Evolutionary conservation across 2,888 invertebrate species (phyloP).

Genomic region (Aethes cnicana): DNA sequence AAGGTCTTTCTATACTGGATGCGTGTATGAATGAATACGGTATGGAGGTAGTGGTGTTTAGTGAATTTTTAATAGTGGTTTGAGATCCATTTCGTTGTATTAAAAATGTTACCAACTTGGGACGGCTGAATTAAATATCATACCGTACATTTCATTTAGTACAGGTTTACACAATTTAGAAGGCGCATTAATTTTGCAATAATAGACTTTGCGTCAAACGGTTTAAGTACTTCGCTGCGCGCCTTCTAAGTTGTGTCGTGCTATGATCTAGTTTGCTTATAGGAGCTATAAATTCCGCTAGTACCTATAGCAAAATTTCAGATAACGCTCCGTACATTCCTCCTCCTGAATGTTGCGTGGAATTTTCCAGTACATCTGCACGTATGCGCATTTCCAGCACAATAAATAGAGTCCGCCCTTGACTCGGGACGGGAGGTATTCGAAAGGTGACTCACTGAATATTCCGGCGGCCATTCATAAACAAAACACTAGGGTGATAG

Average conservation of each 20-base stretch:
- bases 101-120: conserved; percentile 18
- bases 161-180: not conserved
- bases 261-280: no score
- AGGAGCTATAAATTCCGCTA: no score
- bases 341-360: no score
- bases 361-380: conserved; percentile 9
- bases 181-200: no score
- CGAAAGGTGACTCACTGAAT: conserved; percentile 20
- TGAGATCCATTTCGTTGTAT: conserved; percentile 21
- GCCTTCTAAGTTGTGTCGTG: no score
- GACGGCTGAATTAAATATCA: conserved; percentile 1
- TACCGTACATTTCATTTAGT: not conserved
- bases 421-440: conserved; percentile 20
- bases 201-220: no score
- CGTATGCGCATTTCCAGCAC: conserved; percentile 1
- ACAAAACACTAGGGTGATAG: conserved; percentile 4
- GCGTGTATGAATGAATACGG: conserved; percentile 7
- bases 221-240: no score
- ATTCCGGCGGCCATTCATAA: conserved; percentile 23
- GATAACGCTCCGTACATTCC: no score
- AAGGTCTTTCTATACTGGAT: conserved; percentile 11
- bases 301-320: no score
- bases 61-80: conserved; percentile 26
- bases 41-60: conserved; percentile 6
- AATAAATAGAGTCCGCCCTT: conserved; percentile 21